Evolutionary conservation across 92 coral and sea anemone species (phyloP).

Genomic region (Heteractis magnifica): DNA sequence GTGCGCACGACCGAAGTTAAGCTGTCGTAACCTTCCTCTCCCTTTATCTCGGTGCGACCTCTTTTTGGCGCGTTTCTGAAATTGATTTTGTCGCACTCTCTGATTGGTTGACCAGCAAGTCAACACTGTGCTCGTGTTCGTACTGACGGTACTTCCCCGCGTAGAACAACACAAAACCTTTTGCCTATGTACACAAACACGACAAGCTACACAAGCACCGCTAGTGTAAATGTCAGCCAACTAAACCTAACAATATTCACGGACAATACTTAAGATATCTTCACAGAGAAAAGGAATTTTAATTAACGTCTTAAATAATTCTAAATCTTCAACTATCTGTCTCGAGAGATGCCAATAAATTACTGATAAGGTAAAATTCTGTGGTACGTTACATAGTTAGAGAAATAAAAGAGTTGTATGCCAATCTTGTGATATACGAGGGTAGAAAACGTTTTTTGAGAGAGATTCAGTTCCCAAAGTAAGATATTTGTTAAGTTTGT

Average conservation of each 20-base stretch:
- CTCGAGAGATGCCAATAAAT: not conserved
- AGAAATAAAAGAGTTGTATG: not conserved
- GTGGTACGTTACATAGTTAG: not conserved
- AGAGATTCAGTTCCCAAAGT: not conserved
- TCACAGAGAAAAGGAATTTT: not conserved
- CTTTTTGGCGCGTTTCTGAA: not conserved
- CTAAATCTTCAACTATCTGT: not conserved
- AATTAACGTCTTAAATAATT: not conserved
- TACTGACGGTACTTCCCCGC: not conserved
- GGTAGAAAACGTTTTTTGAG: not conserved
- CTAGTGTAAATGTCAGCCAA: not conserved
- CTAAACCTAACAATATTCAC: not conserved
- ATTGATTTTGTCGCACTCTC: not conserved
- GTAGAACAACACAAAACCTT: not conserved
- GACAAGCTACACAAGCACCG: not conserved
- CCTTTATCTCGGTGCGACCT: not conserved
- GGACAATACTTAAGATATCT: not conserved
- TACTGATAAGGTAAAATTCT: not conserved
- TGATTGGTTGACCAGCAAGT: not conserved
- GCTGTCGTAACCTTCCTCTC: not conserved
- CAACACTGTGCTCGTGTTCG: not conserved
- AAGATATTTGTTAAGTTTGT: not conserved
- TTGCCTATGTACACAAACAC: not conserved
- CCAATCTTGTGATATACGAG: not conserved
- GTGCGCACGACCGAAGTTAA: not conserved